Base-by-base conservation (phyloP, 1,140 invertebrate genomes). In the Hermetia illucens region DNA sequence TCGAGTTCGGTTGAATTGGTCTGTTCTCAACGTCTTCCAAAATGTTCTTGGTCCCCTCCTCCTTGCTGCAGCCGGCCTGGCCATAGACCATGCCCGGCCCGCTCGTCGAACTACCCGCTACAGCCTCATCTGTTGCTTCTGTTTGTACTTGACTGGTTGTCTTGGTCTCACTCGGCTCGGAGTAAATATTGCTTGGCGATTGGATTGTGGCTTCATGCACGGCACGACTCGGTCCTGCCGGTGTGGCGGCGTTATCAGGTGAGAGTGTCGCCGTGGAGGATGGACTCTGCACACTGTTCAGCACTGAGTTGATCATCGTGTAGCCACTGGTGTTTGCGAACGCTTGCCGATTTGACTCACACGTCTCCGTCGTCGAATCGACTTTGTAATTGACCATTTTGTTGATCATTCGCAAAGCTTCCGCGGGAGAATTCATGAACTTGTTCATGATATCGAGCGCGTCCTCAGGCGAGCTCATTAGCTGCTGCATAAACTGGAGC, bases 1-100 rank as follows among this genome's bases (percentile, higher is more conserved):
- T 82, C 2, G 79, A 80, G 58, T 79, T 68, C 1, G 66, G 62
- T 46, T 69, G 65, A 22, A 51, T 45, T 32, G 48, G 47, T 16
- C 19, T 20, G 22, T 19, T 16, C 6, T 36, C 35, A 18, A 35
- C 33, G 16, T 35, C 33, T 21, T 35, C 8, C 16, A 35, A 35
- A 35, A 35, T 35, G 21, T 16, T 20, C 20, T 35, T 16, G 6
- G 16, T 35, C 17, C 6, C n/a, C n/a, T n/a, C n/a, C n/a, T n/a
- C n/a, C n/a, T n/a, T n/a, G n/a, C n/a, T n/a, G n/a, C n/a, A n/a
- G n/a, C n/a, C n/a, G n/a, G n/a, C n/a, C n/a, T n/a, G n/a, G n/a
- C n/a, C n/a, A n/a, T n/a, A n/a, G n/a, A n/a, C n/a, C 13, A 13
- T 5, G 6, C n/a, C 30, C 5, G 5, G 6, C 6, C 5, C 17